phyloP scores from a whole-genome alignment of 2,113 vertebrate genomes.

The Macroglossus sobrinus region DNA sequence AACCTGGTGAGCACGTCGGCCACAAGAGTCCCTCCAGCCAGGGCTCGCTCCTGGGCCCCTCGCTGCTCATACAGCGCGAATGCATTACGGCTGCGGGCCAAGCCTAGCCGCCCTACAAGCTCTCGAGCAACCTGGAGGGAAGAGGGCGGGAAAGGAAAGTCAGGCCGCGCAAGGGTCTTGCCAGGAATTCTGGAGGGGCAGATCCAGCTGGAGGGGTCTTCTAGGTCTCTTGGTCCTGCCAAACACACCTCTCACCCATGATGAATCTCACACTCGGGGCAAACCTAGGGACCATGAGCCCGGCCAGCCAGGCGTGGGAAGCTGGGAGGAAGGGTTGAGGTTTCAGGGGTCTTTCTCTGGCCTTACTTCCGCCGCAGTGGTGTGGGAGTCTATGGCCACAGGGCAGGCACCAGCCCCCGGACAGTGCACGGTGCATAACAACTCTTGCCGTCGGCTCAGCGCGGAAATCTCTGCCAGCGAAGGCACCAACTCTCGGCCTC shows the following conservation, averaged over 20 bases:
- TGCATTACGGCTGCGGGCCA: slow-evolving; percentile 91
- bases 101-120: slow-evolving; percentile 90
- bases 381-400: slow-evolving; percentile 94
- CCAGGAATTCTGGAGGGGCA: background rate
- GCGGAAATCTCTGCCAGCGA: slow-evolving; percentile 95
- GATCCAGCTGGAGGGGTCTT: background rate
- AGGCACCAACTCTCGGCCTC: slow-evolving; percentile 91
- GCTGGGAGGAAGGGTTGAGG: background rate
- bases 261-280: background rate
- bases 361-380: slow-evolving; percentile 93
- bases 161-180: background rate
- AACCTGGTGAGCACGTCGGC: slow-evolving; percentile 96
- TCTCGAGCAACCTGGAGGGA: slow-evolving; percentile 88
- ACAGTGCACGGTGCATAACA: slow-evolving; percentile 91
- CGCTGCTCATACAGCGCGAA: slow-evolving; percentile 94
- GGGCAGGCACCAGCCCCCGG: slow-evolving; percentile 89
- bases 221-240: rapidly evolving
- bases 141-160: slow-evolving; percentile 29
- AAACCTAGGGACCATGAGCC: background rate
- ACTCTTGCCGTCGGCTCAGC: slow-evolving; percentile 90
- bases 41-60: slow-evolving; percentile 87
- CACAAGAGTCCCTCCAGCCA: slow-evolving; percentile 88
- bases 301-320: background rate
- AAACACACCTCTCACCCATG: background rate
- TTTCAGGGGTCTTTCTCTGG: background rate